phyloP scores from a whole-genome alignment of 2,888 invertebrate species.

The Drosophila atripex region DNA sequence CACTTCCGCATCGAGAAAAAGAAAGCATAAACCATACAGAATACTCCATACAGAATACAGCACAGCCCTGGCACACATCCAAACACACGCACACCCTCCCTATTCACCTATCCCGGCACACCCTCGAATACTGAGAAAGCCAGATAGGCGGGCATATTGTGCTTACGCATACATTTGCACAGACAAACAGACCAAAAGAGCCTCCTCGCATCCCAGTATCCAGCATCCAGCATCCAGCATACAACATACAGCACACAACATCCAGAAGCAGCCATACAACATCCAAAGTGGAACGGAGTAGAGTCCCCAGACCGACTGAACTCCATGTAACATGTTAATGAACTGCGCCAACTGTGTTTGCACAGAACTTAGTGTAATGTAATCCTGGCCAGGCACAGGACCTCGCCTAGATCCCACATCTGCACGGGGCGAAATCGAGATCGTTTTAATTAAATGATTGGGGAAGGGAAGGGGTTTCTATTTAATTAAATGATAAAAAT shows the following conservation, averaged over 20 bases:
- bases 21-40: slow-evolving; percentile 63
- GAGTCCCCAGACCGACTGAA: slow-evolving; percentile 65
- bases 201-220: slow-evolving; percentile 7
- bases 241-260: slow-evolving; percentile 13
- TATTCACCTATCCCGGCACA: background rate
- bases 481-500: too few species aligned
- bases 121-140: slow-evolving; percentile 23
- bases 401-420: slow-evolving; percentile 5
- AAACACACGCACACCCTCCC: slow-evolving; percentile 3
- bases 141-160: slow-evolving; percentile 67
- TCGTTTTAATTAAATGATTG: background rate
- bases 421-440: slow-evolving; percentile 7
- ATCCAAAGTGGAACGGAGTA: slow-evolving; percentile 66
- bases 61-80: slow-evolving; percentile 16
- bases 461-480: background rate
- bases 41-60: too few species aligned
- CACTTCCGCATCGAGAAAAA: slow-evolving; percentile 72
- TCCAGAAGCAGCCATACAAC: slow-evolving; percentile 16
- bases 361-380: slow-evolving; percentile 78
- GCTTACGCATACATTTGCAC: slow-evolving; percentile 72
- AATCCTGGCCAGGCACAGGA: slow-evolving; percentile 58
- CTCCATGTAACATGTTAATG: slow-evolving; percentile 81
- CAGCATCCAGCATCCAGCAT: too few species aligned
- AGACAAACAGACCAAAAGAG: slow-evolving; percentile 73
- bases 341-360: slow-evolving; percentile 81